Evolutionary conservation across 2,113 vertebrate species (phyloP).

Genomic region (Lates calcarifer): DNA sequence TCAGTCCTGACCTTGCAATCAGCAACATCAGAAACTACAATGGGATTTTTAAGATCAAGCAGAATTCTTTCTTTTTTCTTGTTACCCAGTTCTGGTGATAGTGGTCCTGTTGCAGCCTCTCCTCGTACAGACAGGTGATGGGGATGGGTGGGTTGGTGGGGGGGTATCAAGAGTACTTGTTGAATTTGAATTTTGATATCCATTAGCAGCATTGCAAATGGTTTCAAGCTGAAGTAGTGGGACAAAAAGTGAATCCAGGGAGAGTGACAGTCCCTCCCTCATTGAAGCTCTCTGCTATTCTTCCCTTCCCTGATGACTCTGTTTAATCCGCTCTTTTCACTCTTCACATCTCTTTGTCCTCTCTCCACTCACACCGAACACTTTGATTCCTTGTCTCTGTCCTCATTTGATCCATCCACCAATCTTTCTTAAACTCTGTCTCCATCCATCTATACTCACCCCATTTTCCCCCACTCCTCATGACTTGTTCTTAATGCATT

Average conservation of each 20-base stretch:
- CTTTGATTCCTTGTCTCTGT: constrained; percentile 34
- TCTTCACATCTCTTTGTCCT: constrained; percentile 1
- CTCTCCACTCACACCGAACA: neutral
- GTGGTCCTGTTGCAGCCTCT: neutral
- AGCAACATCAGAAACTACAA: neutral
- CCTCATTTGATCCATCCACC: constrained; percentile 42
- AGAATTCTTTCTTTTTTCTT: neutral
- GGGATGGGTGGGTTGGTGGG: neutral
- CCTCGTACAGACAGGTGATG: neutral
- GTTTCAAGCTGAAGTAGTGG: constrained; percentile 21
- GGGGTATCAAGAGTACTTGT: neutral
- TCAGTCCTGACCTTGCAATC: constrained; percentile 17
- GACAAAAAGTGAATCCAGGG: neutral
- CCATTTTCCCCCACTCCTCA: neutral
- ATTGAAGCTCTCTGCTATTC: constrained; percentile 29
- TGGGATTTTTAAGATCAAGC: neutral
- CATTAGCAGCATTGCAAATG: constrained; percentile 1
- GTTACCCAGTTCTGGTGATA: too few species aligned
- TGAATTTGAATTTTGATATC: constrained; percentile 35
- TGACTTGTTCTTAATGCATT: constrained; percentile 43
- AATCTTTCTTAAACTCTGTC: constrained; percentile 9
- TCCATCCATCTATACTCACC: neutral
- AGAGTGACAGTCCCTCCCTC: constrained; percentile 22
- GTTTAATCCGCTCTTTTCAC: constrained; percentile 44
- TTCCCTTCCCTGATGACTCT: constrained; percentile 33